Evolutionary conservation across 2,888 invertebrate species (phyloP).

Genomic region (Poecilobothrus nobilitatus): DNA sequence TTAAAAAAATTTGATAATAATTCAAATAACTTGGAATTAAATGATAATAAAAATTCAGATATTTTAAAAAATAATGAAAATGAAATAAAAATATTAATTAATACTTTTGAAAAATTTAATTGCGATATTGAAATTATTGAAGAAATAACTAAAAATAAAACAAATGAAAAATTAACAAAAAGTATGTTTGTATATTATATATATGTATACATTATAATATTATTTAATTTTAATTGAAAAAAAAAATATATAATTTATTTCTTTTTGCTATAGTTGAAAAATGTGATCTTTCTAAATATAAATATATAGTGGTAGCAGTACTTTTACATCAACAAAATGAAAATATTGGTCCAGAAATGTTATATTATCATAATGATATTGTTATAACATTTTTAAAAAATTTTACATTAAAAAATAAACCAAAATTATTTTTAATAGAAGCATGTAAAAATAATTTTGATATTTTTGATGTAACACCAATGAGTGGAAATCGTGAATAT

Average conservation of each 20-base stretch:
- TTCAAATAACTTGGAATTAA: background rate
- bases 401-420: constrained; percentile 17
- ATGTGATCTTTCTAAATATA: background rate
- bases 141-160: background rate
- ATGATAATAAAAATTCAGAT: background rate
- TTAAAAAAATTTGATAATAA: background rate
- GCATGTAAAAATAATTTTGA: constrained; percentile 18
- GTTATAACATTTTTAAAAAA: background rate
- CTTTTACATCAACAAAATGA: background rate
- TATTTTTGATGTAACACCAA: background rate
- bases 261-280: background rate
- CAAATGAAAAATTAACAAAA: background rate
- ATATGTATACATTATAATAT: no score
- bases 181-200: background rate
- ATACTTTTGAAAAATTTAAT: background rate
- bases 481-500: background rate
- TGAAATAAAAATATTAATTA: background rate
- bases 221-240: no score
- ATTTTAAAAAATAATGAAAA: background rate
- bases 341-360: background rate
- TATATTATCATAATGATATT: background rate
- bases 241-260: no score
- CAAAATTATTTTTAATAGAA: constrained; percentile 21
- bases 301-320: background rate
- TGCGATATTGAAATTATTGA: background rate